Percentiles rank a stretch among this genome's conserved stretches.
Evolutionary conservation across 2,888 invertebrate genomes (phyloP).

Genomic region (Ornithoptera alexandrae): DNA sequence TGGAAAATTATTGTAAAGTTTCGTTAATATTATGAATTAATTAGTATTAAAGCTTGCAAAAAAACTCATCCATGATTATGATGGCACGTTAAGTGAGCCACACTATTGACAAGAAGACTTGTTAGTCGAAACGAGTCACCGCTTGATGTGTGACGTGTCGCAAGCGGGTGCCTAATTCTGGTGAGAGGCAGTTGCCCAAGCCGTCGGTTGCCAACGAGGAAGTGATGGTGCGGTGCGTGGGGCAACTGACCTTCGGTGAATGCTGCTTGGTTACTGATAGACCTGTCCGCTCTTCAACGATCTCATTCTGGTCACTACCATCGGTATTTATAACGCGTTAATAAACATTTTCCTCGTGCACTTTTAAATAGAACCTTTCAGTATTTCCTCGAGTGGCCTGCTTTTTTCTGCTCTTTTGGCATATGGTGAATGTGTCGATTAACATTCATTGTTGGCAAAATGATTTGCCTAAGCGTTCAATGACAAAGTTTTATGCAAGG

Average conservation of each 20-base stretch:
- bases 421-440: constrained; percentile 3
- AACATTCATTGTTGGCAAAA: constrained; percentile 7
- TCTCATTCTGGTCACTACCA: constrained; percentile 22
- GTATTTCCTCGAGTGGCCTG: constrained; percentile 4
- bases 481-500: constrained; percentile 23
- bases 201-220: constrained; percentile 65
- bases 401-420: background rate
- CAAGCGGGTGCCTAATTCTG: constrained; percentile 65
- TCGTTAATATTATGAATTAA: background rate
- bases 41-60: background rate
- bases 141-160: constrained; percentile 47
- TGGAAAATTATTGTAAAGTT: background rate
- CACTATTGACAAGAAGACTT: constrained; percentile 9
- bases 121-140: constrained; percentile 16
- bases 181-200: constrained; percentile 73
- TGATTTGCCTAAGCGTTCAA: constrained; percentile 12
- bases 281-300: constrained; percentile 35
- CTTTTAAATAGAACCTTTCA: constrained; percentile 1
- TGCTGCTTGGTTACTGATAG: constrained; percentile 57
- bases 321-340: constrained; percentile 18
- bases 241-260: constrained; percentile 68
- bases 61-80: background rate
- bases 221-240: constrained; percentile 62
- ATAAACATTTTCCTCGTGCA: constrained; percentile 19
- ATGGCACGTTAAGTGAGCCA: background rate